Conservation (phyloP, 92 coral and sea anemone genomes). For the Scolanthus callimorphus region DNA sequence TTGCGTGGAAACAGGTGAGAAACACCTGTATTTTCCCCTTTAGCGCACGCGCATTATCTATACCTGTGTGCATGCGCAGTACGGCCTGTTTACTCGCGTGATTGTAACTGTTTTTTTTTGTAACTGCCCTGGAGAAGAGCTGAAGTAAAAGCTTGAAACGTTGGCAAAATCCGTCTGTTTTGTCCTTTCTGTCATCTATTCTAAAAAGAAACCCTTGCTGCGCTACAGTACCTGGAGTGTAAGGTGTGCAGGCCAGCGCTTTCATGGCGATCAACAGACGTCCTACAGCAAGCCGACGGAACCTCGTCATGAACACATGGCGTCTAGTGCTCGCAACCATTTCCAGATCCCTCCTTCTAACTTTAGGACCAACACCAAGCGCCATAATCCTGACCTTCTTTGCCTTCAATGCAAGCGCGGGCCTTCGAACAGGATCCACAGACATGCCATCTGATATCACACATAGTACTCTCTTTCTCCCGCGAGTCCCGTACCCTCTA, state of each 20-base stretch:
- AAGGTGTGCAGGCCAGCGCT: conserved; percentile 39
- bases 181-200: background rate
- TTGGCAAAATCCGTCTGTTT: too few species aligned
- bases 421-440: conserved; percentile 25
- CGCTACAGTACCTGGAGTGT: conserved; percentile 25
- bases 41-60: too few species aligned
- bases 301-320: conserved; percentile 53
- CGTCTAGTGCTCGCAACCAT: conserved; percentile 42
- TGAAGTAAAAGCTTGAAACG: too few species aligned
- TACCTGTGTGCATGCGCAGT: too few species aligned
- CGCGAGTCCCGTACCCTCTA: conserved; percentile 41
- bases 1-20: too few species aligned
- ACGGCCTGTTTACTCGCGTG: too few species aligned
- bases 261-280: conserved; percentile 28
- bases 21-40: too few species aligned
- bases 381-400: conserved; percentile 10
- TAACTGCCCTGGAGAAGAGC: too few species aligned
- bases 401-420: conserved; percentile 25
- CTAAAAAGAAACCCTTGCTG: background rate
- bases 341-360: conserved; percentile 37
- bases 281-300: conserved; percentile 23
- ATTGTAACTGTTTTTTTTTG: too few species aligned
- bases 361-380: conserved; percentile 54
- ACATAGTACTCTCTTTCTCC: conserved; percentile 35
- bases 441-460: conserved; percentile 59